These are phyloP conservation scores for Taenaris catops DNA, from an alignment of 2,888 invertebrate species.

Conservation along the genomic window DNA sequence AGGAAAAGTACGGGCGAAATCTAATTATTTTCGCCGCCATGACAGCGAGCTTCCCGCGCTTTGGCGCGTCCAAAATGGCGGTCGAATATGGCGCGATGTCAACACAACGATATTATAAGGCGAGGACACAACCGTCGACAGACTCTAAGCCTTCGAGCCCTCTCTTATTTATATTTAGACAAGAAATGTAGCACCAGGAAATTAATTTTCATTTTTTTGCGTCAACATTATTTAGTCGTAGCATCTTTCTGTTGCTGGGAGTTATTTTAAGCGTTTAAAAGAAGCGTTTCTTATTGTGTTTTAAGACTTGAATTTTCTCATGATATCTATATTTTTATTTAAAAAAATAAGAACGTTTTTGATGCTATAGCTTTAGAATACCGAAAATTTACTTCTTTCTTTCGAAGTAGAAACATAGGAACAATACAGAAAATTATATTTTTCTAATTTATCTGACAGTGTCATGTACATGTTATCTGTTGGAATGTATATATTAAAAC, in stretches of 20 bases:
- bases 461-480: no score
- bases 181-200: constrained; percentile 53
- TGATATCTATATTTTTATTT: no score
- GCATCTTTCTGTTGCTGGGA: constrained; percentile 14
- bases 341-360: no score
- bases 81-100: constrained; percentile 38
- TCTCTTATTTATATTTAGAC: constrained; percentile 42
- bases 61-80: constrained; percentile 55
- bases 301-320: no score
- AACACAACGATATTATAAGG: constrained; percentile 62
- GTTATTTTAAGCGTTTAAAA: constrained; percentile 16
- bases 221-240: constrained; percentile 20
- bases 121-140: constrained; percentile 59
- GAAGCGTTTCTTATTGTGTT: no score
- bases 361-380: no score
- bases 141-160: constrained; percentile 60
- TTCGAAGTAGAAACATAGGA: no score
- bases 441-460: no score
- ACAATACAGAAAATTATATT: no score
- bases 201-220: constrained; percentile 34
- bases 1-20: constrained; percentile 60
- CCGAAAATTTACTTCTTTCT: no score
- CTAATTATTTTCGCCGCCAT: constrained; percentile 74
- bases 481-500: no score
- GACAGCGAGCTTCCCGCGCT: constrained; percentile 68